These are phyloP conservation scores for Pachypeltis micranthus DNA, from an alignment of 1,140 invertebrate genomes.

Conservation along the genomic window DNA sequence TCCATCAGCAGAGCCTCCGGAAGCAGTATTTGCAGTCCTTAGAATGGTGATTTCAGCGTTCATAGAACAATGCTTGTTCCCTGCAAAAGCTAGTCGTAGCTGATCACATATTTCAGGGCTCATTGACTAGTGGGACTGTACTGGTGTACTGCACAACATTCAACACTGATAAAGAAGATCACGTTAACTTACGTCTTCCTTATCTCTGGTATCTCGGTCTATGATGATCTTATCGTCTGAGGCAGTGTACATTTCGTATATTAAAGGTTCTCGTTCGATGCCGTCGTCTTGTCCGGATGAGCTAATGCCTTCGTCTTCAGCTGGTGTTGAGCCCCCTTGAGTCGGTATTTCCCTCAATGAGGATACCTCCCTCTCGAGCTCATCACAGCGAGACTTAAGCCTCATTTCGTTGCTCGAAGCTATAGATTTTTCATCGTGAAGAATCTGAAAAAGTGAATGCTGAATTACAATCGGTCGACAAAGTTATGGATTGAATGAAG, in stretches of 20 bases:
- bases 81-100: no score
- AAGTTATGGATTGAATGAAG: no score
- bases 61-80: no score
- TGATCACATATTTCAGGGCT: no score
- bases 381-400: conserved; percentile 57
- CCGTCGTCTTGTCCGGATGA: conserved; percentile 50
- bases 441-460: conserved; percentile 41
- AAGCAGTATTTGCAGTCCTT: no score
- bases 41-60: no score
- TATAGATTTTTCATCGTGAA: conserved; percentile 66
- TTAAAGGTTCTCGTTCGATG: conserved; percentile 43
- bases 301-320: conserved; percentile 73
- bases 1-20: no score
- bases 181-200: conserved; percentile 20
- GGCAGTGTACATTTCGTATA: conserved; percentile 48
- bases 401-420: conserved; percentile 62
- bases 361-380: conserved; percentile 46
- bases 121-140: no score
- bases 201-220: conserved; percentile 26
- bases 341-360: conserved; percentile 31
- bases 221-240: conserved; percentile 45
- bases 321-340: conserved; percentile 53
- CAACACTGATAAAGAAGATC: no score
- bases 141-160: no score
- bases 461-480: no score